phyloP scores from a whole-genome alignment of 2,888 invertebrate genomes.

The Drosophila dives region DNA sequence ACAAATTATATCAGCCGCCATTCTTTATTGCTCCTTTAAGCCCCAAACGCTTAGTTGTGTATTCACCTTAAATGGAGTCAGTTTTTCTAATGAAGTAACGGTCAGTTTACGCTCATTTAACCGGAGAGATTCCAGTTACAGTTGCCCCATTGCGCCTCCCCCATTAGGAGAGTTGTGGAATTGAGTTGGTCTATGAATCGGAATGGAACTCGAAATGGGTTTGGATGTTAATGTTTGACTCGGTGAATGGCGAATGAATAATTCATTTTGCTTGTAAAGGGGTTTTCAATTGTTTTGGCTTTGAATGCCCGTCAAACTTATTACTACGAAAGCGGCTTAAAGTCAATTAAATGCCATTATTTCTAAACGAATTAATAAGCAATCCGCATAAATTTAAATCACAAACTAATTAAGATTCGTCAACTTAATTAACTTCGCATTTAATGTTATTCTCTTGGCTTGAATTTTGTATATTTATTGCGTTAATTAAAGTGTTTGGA shows the following conservation, averaged over 20 bases:
- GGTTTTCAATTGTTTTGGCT: slow-evolving; percentile 32
- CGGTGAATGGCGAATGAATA: slow-evolving; percentile 57
- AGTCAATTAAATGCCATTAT: slow-evolving; percentile 39
- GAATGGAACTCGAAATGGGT: neutral
- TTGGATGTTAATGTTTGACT: slow-evolving; percentile 13
- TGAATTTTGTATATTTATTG: neutral
- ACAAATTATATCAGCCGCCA: neutral
- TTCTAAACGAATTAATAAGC: slow-evolving; percentile 11
- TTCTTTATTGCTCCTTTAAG: slow-evolving; percentile 15
- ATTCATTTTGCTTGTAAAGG: slow-evolving; percentile 54
- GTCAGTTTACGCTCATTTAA: slow-evolving; percentile 40
- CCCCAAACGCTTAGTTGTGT: slow-evolving; percentile 5
- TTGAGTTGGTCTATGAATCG: slow-evolving; percentile 26
- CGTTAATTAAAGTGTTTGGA: neutral
- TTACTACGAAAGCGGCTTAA: slow-evolving; percentile 42
- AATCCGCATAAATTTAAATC: slow-evolving; percentile 24
- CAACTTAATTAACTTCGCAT: slow-evolving; percentile 6
- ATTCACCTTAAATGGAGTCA: slow-evolving; percentile 10
- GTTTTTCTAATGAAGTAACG: slow-evolving; percentile 31
- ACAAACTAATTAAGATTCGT: slow-evolving; percentile 7
- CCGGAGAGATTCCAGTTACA: slow-evolving; percentile 3
- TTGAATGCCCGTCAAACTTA: slow-evolving; percentile 22
- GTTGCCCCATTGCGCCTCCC: neutral
- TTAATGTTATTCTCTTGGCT: neutral
- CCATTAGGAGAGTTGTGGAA: slow-evolving; percentile 6